These are phyloP conservation scores for Plotosus lineatus DNA, from an alignment of 2,113 vertebrate genomes.

Conservation along the genomic window DNA sequence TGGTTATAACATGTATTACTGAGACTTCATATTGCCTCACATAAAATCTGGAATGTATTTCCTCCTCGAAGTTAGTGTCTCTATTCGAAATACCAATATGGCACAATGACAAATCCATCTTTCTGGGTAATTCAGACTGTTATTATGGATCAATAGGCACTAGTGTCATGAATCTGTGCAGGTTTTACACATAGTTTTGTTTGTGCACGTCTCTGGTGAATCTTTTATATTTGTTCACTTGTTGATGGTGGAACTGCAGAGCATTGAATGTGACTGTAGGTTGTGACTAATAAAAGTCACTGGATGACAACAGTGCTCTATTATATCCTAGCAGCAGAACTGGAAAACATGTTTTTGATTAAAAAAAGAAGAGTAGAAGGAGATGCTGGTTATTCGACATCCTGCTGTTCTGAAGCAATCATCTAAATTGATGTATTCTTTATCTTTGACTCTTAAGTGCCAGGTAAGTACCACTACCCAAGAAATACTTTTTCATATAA, in stretches of 20 bases:
- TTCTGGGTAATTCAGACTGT: not conserved
- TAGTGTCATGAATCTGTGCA: constrained; percentile 13
- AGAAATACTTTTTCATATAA: no score
- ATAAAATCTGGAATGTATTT: constrained; percentile 13
- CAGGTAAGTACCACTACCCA: no score
- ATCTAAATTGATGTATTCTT: not conserved
- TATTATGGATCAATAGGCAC: constrained; percentile 31
- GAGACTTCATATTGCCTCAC: constrained; percentile 6
- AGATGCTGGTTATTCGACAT: not conserved
- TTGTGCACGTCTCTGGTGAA: not conserved
- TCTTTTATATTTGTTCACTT: constrained; percentile 21
- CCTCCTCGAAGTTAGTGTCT: not conserved
- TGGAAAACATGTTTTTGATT: constrained; percentile 6
- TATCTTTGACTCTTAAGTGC: not conserved
- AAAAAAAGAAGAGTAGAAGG: not conserved
- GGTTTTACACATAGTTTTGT: not conserved
- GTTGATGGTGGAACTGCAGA: constrained; percentile 20
- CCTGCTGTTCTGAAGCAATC: not conserved
- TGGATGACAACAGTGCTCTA: not conserved
- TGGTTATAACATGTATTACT: constrained; percentile 6
- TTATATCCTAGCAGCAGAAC: constrained; percentile 3
- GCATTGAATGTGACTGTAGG: constrained; percentile 6
- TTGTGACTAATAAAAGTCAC: constrained; percentile 23
- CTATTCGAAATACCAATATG: constrained; percentile 14
- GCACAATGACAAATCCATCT: constrained; percentile 32